phyloP scores from a whole-genome alignment of 2,888 invertebrate genomes.

The Dynastes grantii region DNA sequence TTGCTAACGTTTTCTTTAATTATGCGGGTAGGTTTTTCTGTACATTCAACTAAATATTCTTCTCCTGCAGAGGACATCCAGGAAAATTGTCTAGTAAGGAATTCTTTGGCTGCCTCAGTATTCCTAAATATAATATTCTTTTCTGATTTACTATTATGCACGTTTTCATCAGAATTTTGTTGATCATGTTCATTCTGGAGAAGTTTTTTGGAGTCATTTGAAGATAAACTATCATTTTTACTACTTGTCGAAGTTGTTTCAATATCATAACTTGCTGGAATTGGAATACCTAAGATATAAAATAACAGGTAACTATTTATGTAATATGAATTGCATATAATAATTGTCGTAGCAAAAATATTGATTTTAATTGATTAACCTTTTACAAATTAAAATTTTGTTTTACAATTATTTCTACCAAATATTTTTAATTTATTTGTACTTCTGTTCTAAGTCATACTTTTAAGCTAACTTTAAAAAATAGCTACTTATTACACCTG shows the following conservation, averaged over 20 bases:
- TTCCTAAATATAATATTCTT: conserved; percentile 82
- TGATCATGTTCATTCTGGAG: conserved; percentile 63
- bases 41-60: conserved; percentile 78
- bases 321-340: no score
- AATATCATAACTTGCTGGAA: conserved; percentile 70
- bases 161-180: conserved; percentile 56
- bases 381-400: no score
- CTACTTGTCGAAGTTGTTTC: conserved; percentile 64
- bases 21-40: conserved; percentile 79
- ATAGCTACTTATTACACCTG: no score
- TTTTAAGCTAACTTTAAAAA: no score
- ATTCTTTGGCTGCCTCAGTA: conserved; percentile 84
- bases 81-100: conserved; percentile 81
- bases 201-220: conserved; percentile 57
- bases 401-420: no score
- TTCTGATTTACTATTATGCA: conserved; percentile 60
- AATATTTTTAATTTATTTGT: no score
- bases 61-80: conserved; percentile 83
- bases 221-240: conserved; percentile 62
- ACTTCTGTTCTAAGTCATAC: no score
- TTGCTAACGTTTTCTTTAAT: conserved; percentile 84
- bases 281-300: conserved; percentile 70
- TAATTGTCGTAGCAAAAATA: no score
- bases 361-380: no score
- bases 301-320: not conserved